These are phyloP conservation scores for Ridgeia piscesae DNA, from an alignment of 1,140 invertebrate species.

Conservation along the genomic window DNA sequence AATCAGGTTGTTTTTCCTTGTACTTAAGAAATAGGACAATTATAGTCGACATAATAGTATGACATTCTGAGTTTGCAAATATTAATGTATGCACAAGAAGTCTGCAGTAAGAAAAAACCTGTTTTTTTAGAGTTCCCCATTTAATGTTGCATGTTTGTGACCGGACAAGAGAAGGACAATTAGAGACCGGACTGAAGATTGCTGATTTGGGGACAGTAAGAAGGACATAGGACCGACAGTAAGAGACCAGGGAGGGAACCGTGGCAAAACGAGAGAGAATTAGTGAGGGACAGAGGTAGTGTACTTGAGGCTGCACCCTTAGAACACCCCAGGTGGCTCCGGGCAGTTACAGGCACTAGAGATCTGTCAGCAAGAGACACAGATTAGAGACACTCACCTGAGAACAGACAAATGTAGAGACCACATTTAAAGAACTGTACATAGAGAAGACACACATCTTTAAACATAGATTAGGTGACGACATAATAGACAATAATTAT, in stretches of 20 bases:
- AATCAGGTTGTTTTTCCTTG: too few species aligned
- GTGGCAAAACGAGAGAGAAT: conserved; percentile 39
- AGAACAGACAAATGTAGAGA: conserved; percentile 1
- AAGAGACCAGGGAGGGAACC: background rate
- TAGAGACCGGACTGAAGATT: too few species aligned
- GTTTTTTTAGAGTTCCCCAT: too few species aligned
- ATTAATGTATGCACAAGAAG: too few species aligned
- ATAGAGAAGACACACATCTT: background rate
- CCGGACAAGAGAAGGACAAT: background rate
- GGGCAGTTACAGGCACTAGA: conserved; percentile 33
- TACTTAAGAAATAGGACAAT: too few species aligned
- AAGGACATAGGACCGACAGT: too few species aligned
- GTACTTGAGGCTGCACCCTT: conserved; percentile 61
- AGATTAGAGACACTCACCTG: background rate
- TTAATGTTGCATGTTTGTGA: too few species aligned
- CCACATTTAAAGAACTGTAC: background rate
- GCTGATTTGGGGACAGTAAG: too few species aligned
- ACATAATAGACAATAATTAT: background rate
- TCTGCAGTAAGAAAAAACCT: too few species aligned
- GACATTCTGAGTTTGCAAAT: too few species aligned
- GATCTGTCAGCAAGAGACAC: conserved; percentile 50
- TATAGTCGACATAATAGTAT: too few species aligned
- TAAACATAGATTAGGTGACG: background rate
- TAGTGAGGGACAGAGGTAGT: conserved; percentile 57
- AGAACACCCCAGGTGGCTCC: conserved; percentile 60